These are phyloP conservation scores for Parus major DNA, from an alignment of 2,113 vertebrate species.

Conservation along the genomic window DNA sequence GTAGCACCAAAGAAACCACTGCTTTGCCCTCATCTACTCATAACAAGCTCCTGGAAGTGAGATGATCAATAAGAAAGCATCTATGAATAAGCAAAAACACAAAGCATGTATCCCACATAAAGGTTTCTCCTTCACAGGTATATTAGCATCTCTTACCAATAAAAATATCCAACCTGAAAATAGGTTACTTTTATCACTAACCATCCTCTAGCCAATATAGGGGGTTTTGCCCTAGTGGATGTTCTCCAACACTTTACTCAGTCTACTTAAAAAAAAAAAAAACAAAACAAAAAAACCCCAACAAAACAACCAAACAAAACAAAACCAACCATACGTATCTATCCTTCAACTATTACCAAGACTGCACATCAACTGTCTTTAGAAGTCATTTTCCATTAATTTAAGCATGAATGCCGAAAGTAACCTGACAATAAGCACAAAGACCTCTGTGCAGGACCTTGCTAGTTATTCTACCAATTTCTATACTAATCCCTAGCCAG, in stretches of 20 bases:
- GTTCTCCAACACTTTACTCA: not conserved
- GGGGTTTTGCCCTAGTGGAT: not conserved
- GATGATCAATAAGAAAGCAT: not conserved
- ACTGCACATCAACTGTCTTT: not conserved
- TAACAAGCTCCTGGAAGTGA: not conserved
- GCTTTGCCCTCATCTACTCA: not conserved
- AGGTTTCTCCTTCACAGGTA: not conserved
- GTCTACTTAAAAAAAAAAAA: not conserved
- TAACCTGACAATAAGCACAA: not conserved
- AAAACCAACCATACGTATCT: not conserved
- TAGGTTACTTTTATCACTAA: not conserved
- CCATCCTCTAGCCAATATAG: not conserved
- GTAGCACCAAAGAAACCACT: slow-evolving; percentile 1
- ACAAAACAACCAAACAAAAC: not conserved
- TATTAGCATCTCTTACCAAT: not conserved
- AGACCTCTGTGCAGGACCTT: not conserved
- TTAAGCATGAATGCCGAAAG: not conserved
- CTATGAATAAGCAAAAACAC: slow-evolving; percentile 24
- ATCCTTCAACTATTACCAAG: not conserved
- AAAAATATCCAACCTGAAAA: not conserved
- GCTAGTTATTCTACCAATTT: not conserved
- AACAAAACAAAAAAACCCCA: too few relatives aligned
- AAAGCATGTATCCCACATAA: not conserved
- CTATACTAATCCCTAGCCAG: not conserved
- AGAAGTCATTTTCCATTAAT: not conserved